Conservation (phyloP, 2,888 invertebrate genomes). For the Cyrtodaria siliqua region DNA sequence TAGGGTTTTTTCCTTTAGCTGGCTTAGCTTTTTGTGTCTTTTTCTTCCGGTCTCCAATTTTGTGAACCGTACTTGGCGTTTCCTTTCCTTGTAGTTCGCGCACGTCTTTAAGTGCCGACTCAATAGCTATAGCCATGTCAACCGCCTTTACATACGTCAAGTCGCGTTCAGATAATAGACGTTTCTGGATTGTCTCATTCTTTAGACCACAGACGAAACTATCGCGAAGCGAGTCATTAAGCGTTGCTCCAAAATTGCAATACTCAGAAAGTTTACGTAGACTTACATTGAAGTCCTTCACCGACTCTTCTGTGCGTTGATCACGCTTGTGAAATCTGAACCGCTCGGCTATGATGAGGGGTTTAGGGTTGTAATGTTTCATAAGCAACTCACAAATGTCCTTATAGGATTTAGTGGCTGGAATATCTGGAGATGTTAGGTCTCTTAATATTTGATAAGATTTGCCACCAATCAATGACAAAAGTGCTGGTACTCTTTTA, state of each 20-base stretch:
- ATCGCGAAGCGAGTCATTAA: constrained; percentile 52
- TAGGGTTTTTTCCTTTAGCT: no score
- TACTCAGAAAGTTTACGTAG: constrained; percentile 43
- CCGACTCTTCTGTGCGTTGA: constrained; percentile 42
- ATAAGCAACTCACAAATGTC: constrained; percentile 31
- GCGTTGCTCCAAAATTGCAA: constrained; percentile 41
- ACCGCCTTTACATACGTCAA: constrained; percentile 43
- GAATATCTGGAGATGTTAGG: constrained; percentile 44
- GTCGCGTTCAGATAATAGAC: constrained; percentile 39
- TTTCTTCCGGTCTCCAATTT: background rate
- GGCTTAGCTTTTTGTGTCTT: no score
- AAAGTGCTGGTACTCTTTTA: constrained; percentile 47
- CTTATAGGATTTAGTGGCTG: constrained; percentile 39
- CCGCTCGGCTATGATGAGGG: constrained; percentile 49
- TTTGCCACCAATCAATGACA: constrained; percentile 51
- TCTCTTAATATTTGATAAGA: constrained; percentile 39
- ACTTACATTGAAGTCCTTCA: constrained; percentile 39
- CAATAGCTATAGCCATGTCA: constrained; percentile 43
- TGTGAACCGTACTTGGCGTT: constrained; percentile 4
- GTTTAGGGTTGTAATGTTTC: constrained; percentile 50
- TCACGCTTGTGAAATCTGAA: constrained; percentile 60
- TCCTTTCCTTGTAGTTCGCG: constrained; percentile 13
- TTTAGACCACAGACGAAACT: constrained; percentile 58
- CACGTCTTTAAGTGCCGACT: constrained; percentile 47
- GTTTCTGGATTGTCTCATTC: constrained; percentile 44